Conservation (phyloP, 2,888 invertebrate species). For the Perizoma affinitatum region DNA sequence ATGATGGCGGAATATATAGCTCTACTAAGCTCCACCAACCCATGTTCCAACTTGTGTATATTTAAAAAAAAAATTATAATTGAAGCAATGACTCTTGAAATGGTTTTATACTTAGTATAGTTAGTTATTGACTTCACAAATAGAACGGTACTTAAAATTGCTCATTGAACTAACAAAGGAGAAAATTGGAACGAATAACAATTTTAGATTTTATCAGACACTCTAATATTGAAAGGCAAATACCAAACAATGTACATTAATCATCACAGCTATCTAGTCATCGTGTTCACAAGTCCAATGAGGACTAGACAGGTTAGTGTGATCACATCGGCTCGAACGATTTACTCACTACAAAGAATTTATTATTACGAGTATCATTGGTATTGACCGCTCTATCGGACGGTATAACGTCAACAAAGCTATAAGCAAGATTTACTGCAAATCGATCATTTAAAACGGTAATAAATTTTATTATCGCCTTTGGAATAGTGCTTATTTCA, state of each 20-base stretch:
- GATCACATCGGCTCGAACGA: no score
- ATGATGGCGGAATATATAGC: no score
- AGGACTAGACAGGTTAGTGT: no score
- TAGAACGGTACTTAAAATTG: no score
- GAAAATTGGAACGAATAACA: no score
- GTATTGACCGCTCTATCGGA: slow-evolving; percentile 18
- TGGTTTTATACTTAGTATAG: no score
- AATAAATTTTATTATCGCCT: slow-evolving; percentile 25
- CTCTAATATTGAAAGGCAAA: slow-evolving; percentile 7
- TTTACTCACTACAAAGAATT: slow-evolving; percentile 1
- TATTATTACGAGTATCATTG: slow-evolving; percentile 5
- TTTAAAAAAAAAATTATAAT: no score
- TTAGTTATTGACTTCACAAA: no score
- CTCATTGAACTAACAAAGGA: no score
- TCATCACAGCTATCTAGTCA: slow-evolving; percentile 7
- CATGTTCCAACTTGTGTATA: no score
- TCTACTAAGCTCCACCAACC: no score
- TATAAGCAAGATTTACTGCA: slow-evolving; percentile 28
- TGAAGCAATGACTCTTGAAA: no score
- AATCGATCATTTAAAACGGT: slow-evolving; percentile 28
- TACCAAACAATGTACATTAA: slow-evolving; percentile 9
- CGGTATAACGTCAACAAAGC: slow-evolving; percentile 25
- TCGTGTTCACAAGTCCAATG: slow-evolving; percentile 3
- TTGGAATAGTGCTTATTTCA: slow-evolving; percentile 6
- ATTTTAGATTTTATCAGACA: slow-evolving; percentile 11